Evolutionary conservation across 2,888 invertebrate genomes (phyloP), one percentile per base, ranked within the genome.

Genomic region (Trissolcus japonicus): DNA sequence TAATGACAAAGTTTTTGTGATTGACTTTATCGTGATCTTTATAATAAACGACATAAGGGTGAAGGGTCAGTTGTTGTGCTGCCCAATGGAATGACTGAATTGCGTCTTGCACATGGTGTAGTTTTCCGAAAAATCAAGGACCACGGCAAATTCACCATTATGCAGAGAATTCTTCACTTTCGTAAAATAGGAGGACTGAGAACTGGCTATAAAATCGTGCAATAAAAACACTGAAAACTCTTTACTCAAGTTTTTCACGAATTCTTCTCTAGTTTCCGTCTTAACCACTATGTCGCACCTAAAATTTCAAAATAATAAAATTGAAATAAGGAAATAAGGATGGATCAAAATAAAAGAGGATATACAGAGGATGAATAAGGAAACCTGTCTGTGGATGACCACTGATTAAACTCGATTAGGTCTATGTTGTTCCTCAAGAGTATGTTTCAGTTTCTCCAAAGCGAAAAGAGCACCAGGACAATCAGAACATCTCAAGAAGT

Each of bases 41-140:
- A 7, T 60, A 61, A 57, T 69, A 76, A 53, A 63, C 50, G 1
- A 59, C 72, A 54, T 76, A 76, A 4, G 67, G 76, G 21, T 77
- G 76, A 6, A 72, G 13, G 11, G 76, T 72, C n/a, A 62, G 63
- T 68, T 72, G 63, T 50, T 66, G 41, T n/a, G 41, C 35, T 11
- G 67, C 56, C 71, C 71, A 76, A n/a, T 76, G 76, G 13, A 46
- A 68, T 21, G 72, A 67, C 21, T 77, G 76, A 21, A 77, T 72
- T 14, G 71, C 67, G 29, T 72, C 59, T 72, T 77, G 68, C 9
- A 72, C 54, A 14, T 55, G 67, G 67, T 68, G 11, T 71, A 79
- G 16, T 79, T 79, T 79, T 76, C 73, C 2, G 79, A 55, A 43
- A 74, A 74, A 35, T 74, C 78, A 4, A 78, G 46, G 14, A 40